Percentiles rank a stretch among this genome's conserved stretches.
phyloP scores from a whole-genome alignment of 2,888 invertebrate genomes.

The Dasysyrphus tricinctus region DNA sequence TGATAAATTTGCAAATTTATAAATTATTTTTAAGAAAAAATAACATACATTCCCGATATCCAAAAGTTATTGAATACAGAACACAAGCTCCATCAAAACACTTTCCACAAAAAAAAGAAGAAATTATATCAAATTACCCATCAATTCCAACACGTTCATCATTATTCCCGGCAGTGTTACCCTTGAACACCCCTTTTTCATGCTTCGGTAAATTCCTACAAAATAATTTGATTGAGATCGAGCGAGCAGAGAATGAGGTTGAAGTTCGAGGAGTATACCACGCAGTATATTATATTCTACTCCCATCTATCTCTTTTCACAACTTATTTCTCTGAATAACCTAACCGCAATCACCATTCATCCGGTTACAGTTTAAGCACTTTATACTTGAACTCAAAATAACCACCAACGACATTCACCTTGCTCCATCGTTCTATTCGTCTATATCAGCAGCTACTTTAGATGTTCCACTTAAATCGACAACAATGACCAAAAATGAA shows the following conservation, averaged over 20 bases:
- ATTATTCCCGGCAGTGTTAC: slow-evolving; percentile 14
- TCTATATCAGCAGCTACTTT: neutral
- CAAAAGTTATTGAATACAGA: too few species aligned
- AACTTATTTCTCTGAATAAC: slow-evolving; percentile 23
- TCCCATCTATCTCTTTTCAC: slow-evolving; percentile 1
- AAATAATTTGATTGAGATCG: slow-evolving; percentile 25
- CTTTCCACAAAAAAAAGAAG: neutral
- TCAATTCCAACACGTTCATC: slow-evolving; percentile 1
- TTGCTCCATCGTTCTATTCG: slow-evolving; percentile 8
- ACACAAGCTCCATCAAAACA: neutral
- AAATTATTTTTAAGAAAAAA: too few species aligned
- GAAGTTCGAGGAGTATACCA: neutral
- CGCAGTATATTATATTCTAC: too few species aligned
- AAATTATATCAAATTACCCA: slow-evolving; percentile 10
- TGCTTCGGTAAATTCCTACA: slow-evolving; percentile 10
- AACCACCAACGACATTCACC: slow-evolving; percentile 47
- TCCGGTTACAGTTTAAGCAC: slow-evolving; percentile 60
- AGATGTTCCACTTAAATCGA: slow-evolving; percentile 33
- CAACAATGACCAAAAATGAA: slow-evolving; percentile 54
- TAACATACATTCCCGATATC: too few species aligned
- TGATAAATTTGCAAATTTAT: too few species aligned
- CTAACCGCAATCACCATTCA: slow-evolving; percentile 62
- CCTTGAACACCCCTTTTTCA: slow-evolving; percentile 16
- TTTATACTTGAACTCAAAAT: slow-evolving; percentile 50
- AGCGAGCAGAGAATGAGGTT: neutral